Evolutionary conservation across 2,797 vertebrate species (phyloP).

Genomic region (Pseudotriccus pelzelni): DNA sequence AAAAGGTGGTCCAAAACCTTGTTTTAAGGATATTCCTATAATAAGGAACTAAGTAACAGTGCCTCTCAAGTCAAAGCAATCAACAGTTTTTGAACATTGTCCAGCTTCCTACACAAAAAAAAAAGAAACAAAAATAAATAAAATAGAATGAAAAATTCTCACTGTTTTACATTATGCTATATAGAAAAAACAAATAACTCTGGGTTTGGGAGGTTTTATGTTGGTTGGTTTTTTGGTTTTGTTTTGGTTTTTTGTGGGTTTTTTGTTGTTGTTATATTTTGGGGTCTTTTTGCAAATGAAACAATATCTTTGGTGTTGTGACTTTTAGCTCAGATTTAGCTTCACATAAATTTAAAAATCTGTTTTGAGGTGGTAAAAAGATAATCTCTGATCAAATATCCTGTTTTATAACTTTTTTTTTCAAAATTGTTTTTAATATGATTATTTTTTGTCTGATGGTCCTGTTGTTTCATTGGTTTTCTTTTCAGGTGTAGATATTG

Average conservation of each 20-base stretch:
- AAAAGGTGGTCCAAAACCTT: neutral
- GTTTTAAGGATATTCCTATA: neutral
- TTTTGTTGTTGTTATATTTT: neutral
- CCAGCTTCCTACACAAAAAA: neutral
- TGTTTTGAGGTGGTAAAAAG: neutral
- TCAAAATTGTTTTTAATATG: neutral
- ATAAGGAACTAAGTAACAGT: neutral
- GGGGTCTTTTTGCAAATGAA: neutral
- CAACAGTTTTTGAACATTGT: neutral
- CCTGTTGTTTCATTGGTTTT: neutral
- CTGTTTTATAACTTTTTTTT: neutral
- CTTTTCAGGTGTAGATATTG: neutral
- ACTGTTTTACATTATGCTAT: neutral
- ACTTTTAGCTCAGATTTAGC: neutral
- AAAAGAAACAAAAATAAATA: neutral
- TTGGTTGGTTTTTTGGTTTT: neutral
- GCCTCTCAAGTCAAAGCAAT: neutral
- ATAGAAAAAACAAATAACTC: neutral
- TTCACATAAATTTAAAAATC: neutral
- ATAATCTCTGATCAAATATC: neutral
- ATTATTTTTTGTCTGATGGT: neutral
- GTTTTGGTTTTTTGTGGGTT: neutral
- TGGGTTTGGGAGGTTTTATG: neutral
- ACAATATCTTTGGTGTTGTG: neutral
- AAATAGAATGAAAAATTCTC: neutral